These are phyloP conservation scores for Halocynthia aurantium DNA, from an alignment of 23 tunicate genomes.

Conservation along the genomic window DNA sequence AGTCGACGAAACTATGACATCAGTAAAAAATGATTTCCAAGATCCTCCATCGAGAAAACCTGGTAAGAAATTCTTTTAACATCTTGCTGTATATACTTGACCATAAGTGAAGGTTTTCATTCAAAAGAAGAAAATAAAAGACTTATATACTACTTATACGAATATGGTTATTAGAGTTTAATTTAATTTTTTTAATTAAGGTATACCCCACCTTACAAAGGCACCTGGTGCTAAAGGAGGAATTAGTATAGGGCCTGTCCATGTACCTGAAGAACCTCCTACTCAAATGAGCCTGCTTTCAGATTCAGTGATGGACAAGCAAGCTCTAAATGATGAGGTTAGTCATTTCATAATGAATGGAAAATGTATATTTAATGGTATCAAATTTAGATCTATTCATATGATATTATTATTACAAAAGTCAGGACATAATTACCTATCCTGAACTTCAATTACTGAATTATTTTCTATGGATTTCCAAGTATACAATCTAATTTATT, in stretches of 20 bases:
- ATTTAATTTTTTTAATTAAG: constrained; percentile 28
- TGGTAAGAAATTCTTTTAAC: background rate
- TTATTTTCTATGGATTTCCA: too few relatives aligned
- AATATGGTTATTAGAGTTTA: too few relatives aligned
- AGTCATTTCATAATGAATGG: background rate
- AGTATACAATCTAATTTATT: too few relatives aligned
- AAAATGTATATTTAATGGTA: too few relatives aligned
- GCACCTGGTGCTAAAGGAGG: constrained; percentile 50
- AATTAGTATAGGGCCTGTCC: constrained; percentile 15
- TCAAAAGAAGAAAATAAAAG: too few relatives aligned
- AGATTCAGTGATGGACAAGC: constrained; percentile 74
- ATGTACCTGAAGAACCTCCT: constrained; percentile 47
- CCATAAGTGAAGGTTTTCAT: too few relatives aligned
- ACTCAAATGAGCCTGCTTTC: constrained; percentile 66
- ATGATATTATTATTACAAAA: too few relatives aligned
- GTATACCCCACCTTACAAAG: constrained; percentile 54
- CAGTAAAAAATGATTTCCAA: constrained; percentile 73
- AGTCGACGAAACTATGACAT: constrained; percentile 86
- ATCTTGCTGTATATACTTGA: background rate
- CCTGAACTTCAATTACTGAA: too few relatives aligned
- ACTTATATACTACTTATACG: too few relatives aligned
- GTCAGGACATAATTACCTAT: too few relatives aligned
- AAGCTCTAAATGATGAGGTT: constrained; percentile 71
- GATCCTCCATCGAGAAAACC: constrained; percentile 30
- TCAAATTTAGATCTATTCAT: too few relatives aligned